Percentiles rank a stretch among this genome's conserved stretches.
These are phyloP conservation scores for Drosophila rhopaloa DNA, from an alignment of 1,140 invertebrate genomes.

Conservation along the genomic window DNA sequence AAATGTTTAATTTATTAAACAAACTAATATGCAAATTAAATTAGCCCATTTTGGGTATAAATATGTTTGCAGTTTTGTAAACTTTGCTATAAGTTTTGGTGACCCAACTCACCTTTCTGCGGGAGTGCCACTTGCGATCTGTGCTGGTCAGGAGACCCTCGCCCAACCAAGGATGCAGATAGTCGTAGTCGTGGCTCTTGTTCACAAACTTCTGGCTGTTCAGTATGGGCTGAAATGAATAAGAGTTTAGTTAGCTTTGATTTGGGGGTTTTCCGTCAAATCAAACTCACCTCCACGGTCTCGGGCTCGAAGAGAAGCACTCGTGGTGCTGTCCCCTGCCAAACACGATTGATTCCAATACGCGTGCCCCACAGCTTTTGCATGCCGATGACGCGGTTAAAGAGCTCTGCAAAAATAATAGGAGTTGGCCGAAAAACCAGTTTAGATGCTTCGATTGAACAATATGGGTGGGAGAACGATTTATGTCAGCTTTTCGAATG, in stretches of 20 bases:
- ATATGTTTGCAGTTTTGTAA: background rate
- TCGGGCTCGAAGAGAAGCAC: slow-evolving; percentile 85
- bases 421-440: slow-evolving; percentile 50
- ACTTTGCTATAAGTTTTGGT: too few relatives aligned
- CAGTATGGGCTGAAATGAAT: slow-evolving; percentile 86
- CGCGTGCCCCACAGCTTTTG: slow-evolving; percentile 85
- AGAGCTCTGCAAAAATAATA: slow-evolving; percentile 84
- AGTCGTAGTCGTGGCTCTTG: slow-evolving; percentile 90
- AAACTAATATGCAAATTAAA: too few relatives aligned
- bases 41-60: too few relatives aligned
- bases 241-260: background rate
- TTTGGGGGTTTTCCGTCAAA: fast-evolving
- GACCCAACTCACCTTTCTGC: slow-evolving; percentile 79
- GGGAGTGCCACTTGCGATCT: slow-evolving; percentile 85
- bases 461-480: slow-evolving; percentile 50
- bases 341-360: slow-evolving; percentile 85
- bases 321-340: slow-evolving; percentile 85
- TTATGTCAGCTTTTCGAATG: slow-evolving; percentile 50
- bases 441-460: slow-evolving; percentile 21
- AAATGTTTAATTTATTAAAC: too few relatives aligned
- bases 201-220: slow-evolving; percentile 89
- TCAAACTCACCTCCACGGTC: slow-evolving; percentile 83
- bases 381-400: slow-evolving; percentile 85
- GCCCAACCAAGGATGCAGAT: slow-evolving; percentile 91
- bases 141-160: slow-evolving; percentile 90